Percentiles rank a stretch among this genome's conserved stretches.
Conservation (phyloP, 2,113 vertebrate species). For the Tricholaema leucomelas region DNA sequence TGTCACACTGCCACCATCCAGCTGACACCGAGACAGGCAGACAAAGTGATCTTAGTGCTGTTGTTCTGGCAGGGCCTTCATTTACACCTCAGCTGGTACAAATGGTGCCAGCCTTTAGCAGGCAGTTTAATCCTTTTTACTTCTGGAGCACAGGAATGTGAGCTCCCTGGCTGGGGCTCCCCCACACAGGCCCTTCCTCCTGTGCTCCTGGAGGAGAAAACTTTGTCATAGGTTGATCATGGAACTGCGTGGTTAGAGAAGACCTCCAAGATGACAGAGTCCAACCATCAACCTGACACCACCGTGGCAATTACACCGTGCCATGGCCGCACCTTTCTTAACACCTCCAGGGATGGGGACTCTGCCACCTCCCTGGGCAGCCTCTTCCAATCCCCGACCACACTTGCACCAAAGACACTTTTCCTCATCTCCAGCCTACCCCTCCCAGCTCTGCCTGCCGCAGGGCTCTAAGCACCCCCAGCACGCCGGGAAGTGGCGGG, state of each 20-base stretch:
- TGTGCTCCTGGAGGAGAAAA: not conserved
- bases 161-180: not conserved
- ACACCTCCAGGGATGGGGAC: too few species aligned
- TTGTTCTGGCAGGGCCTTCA: not conserved
- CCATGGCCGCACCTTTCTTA: too few species aligned
- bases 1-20: not conserved
- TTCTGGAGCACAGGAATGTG: not conserved
- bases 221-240: not conserved
- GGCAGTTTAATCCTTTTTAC: constrained; percentile 14
- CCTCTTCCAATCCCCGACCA: too few species aligned
- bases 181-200: not conserved
- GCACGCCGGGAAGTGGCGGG: accelerated
- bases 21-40: not conserved
- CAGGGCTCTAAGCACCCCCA: not conserved
- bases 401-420: too few species aligned
- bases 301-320: too few species aligned
- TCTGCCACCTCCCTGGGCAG: too few species aligned
- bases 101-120: not conserved
- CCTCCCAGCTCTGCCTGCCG: accelerated
- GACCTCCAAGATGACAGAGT: too few species aligned
- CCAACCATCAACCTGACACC: too few species aligned
- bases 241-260: too few species aligned
- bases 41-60: not conserved
- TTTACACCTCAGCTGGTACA: constrained; percentile 24
- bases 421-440: too few species aligned